A percentile compares a stretch with the other conserved stretches of the same genome.
Conservation (phyloP, 1,140 invertebrate species). For the silkworm (Bombyx mori) region DNA sequence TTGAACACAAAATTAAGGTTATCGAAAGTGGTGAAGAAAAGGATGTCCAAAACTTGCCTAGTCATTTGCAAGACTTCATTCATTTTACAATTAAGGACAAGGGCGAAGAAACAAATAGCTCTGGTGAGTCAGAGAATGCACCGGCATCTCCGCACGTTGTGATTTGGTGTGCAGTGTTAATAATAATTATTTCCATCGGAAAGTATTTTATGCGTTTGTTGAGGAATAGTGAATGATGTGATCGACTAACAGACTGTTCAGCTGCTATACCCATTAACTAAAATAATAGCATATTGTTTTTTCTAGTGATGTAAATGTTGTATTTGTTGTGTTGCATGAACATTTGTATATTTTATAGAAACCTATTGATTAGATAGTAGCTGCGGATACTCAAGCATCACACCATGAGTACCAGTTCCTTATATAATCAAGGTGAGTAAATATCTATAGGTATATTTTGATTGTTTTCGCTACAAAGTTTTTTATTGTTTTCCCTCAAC, state of each 20-base stretch:
- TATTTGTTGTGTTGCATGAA: constrained; percentile 26
- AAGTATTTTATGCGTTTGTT: constrained; percentile 53
- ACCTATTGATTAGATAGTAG: too few relatives aligned
- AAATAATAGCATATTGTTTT: constrained; percentile 4
- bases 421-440: too few relatives aligned
- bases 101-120: constrained; percentile 62
- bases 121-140: constrained; percentile 47
- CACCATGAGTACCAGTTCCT: too few relatives aligned
- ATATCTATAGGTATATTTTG: too few relatives aligned
- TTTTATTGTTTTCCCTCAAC: too few relatives aligned
- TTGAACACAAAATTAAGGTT: constrained; percentile 71
- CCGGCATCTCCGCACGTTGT: constrained; percentile 60
- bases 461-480: too few relatives aligned
- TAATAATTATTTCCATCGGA: constrained; percentile 53
- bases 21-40: constrained; percentile 74
- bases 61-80: constrained; percentile 82
- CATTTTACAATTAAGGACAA: constrained; percentile 73
- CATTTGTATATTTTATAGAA: constrained; percentile 7
- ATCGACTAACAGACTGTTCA: constrained; percentile 7
- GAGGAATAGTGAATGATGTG: constrained; percentile 30
- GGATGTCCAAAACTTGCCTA: constrained; percentile 76
- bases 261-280: background rate
- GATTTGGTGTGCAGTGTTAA: constrained; percentile 63
- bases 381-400: too few relatives aligned
- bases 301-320: constrained; percentile 12